Evolutionary conservation across 2,797 vertebrate species (phyloP).

Genomic region (Anableps anableps): DNA sequence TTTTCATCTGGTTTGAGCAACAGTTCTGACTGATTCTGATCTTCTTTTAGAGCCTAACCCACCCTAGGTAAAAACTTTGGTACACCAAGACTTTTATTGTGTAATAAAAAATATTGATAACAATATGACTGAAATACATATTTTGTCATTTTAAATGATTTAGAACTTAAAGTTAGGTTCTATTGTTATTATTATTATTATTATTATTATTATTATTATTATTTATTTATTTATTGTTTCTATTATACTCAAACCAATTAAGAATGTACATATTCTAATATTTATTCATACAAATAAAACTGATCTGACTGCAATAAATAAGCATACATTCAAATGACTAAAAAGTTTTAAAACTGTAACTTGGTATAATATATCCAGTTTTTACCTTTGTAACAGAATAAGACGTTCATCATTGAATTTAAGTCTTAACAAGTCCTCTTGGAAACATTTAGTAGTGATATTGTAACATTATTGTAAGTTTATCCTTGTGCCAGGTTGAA

Average conservation of each 20-base stretch:
- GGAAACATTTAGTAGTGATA: not conserved
- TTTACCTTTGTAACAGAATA: not conserved
- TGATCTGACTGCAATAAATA: not conserved
- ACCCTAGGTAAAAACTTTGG: slow-evolving; percentile 21
- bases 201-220: too few relatives aligned
- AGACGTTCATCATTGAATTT: not conserved
- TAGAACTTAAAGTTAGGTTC: not conserved
- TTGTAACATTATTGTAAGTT: not conserved
- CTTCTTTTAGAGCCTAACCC: slow-evolving; percentile 16
- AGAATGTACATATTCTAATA: not conserved
- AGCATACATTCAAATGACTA: not conserved
- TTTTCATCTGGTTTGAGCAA: slow-evolving; percentile 26
- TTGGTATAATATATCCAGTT: not conserved
- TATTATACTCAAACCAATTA: not conserved
- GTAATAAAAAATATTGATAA: not conserved
- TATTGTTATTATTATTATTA: not conserved
- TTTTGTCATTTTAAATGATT: not conserved
- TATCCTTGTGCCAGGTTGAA: slow-evolving; percentile 39
- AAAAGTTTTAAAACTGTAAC: not conserved
- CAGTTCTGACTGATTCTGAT: slow-evolving; percentile 13
- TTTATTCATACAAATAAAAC: not conserved
- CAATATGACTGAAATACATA: not conserved
- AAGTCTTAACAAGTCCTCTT: not conserved
- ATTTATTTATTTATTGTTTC: not conserved
- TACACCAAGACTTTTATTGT: not conserved